A percentile compares a stretch with the other conserved stretches of the same genome.
Conservation (phyloP, 2,888 invertebrate species). For the Acleris cristana region DNA sequence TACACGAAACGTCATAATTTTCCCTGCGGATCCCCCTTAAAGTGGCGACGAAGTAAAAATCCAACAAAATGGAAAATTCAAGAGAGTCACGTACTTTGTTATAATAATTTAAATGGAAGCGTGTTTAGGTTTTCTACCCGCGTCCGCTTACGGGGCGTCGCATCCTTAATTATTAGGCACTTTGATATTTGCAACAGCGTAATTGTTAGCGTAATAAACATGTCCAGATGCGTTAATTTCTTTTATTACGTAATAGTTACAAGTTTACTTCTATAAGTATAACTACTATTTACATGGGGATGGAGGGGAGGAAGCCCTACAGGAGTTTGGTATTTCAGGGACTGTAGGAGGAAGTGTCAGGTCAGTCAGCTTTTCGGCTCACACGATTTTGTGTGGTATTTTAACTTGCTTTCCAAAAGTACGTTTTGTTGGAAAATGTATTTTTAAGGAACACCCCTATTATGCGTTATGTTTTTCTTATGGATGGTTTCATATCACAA, state of each 20-base stretch:
- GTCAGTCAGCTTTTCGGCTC: no score
- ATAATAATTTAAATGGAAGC: slow-evolving; percentile 64
- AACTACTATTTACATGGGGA: no score
- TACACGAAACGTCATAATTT: slow-evolving; percentile 62
- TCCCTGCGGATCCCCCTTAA: slow-evolving; percentile 60
- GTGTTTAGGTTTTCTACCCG: slow-evolving; percentile 54
- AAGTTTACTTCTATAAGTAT: no score
- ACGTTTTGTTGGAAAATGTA: no score
- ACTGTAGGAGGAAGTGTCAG: no score
- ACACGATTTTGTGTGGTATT: no score
- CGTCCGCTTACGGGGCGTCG: slow-evolving; percentile 29
- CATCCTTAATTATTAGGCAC: slow-evolving; percentile 34
- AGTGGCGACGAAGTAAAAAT: slow-evolving; percentile 65
- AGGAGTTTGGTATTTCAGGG: no score
- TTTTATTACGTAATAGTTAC: neutral
- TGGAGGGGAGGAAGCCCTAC: no score
- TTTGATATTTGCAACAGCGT: slow-evolving; percentile 32
- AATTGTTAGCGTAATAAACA: slow-evolving; percentile 24
- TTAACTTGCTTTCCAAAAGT: no score
- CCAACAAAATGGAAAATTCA: slow-evolving; percentile 53
- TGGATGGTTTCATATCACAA: no score
- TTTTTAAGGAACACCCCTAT: no score
- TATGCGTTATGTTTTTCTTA: no score
- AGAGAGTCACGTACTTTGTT: slow-evolving; percentile 65
- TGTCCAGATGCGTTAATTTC: slow-evolving; percentile 5